Evolutionary conservation across 1,140 invertebrate species (phyloP).

Genomic region (Hyphantria cunea): DNA sequence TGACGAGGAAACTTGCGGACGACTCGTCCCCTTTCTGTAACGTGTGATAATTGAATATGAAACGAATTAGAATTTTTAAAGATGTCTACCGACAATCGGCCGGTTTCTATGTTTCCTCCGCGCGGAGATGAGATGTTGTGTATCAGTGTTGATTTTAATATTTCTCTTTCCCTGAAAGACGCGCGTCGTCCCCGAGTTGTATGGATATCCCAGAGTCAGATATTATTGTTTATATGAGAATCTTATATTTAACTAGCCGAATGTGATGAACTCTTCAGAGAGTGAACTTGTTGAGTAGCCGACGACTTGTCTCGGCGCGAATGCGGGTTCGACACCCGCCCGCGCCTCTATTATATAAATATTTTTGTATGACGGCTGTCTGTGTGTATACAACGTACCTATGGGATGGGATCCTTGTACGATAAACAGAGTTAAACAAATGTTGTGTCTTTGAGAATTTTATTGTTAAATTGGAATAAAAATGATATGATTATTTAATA

Average conservation of each 20-base stretch:
- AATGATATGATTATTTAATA: conserved; percentile 80
- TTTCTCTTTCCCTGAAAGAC: conserved; percentile 32
- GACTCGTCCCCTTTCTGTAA: conserved; percentile 9
- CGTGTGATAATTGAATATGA: conserved; percentile 30
- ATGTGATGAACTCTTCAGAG: not conserved
- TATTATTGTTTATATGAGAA: conserved; percentile 21
- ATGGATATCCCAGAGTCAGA: conserved; percentile 89
- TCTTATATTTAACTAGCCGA: conserved; percentile 23
- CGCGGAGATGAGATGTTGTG: too few relatives aligned
- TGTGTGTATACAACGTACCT: conserved; percentile 38
- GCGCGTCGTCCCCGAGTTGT: conserved; percentile 84
- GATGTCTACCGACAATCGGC: conserved; percentile 5
- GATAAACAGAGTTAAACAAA: conserved; percentile 71
- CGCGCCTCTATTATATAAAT: conserved; percentile 39
- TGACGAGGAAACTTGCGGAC: conserved; percentile 1
- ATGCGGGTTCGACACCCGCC: conserved; percentile 3
- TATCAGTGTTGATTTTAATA: too few relatives aligned
- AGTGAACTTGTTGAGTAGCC: conserved; percentile 19
- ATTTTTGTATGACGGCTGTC: conserved; percentile 59
- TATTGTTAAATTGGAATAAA: conserved; percentile 81
- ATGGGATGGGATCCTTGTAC: conserved; percentile 66
- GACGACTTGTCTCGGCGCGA: conserved; percentile 21
- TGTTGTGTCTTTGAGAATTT: conserved; percentile 80
- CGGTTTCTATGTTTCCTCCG: too few relatives aligned
- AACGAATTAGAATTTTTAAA: conserved; percentile 30